Conservation (phyloP, 2,888 invertebrate genomes). For the Diaprepes abbreviatus region DNA sequence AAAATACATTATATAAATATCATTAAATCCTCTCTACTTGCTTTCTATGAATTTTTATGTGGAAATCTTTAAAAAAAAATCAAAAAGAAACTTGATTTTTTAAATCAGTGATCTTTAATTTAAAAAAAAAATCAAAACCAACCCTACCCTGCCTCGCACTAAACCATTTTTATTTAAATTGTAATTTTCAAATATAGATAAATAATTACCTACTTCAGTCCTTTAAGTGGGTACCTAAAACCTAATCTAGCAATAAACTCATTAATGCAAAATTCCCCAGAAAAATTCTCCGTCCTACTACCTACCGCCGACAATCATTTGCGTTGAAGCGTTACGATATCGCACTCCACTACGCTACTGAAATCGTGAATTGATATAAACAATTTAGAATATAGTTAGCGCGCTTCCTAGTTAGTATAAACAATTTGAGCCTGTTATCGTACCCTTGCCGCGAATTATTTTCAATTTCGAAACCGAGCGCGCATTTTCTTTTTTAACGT, state of each 20-base stretch:
- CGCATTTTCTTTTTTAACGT: background rate
- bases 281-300: background rate
- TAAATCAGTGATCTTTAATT: too few relatives aligned
- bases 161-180: too few relatives aligned
- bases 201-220: background rate
- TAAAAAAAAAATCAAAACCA: too few relatives aligned
- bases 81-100: too few relatives aligned
- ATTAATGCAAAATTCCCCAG: background rate
- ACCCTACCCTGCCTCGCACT: too few relatives aligned
- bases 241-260: background rate
- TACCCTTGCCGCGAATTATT: slow-evolving; percentile 8
- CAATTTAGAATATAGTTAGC: background rate
- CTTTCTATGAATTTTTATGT: too few relatives aligned
- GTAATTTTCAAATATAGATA: too few relatives aligned
- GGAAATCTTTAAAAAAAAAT: too few relatives aligned
- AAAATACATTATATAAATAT: too few relatives aligned
- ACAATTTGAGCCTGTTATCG: slow-evolving; percentile 12
- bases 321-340: background rate
- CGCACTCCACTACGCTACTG: slow-evolving; percentile 17
- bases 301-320: background rate
- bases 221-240: background rate
- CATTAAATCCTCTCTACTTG: too few relatives aligned
- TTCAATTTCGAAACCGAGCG: background rate
- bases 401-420: slow-evolving; percentile 8
- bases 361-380: slow-evolving; percentile 18